Evolutionary conservation across 2,113 vertebrate genomes (phyloP), one percentile per base, ranked within the genome.

Genomic region (Epinephelus cyanopodus): DNA sequence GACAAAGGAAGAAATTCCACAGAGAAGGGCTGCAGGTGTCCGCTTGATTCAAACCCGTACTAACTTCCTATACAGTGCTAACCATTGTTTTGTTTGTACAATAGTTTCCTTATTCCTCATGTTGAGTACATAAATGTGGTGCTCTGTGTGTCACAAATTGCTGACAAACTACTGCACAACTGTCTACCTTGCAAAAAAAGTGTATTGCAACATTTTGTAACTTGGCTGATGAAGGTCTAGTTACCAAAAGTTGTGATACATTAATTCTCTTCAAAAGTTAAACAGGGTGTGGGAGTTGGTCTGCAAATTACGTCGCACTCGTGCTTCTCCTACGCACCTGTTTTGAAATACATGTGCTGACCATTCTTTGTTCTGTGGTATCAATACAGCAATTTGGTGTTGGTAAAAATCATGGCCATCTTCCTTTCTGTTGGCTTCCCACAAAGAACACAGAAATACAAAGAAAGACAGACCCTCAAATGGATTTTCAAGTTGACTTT

Each of bases 401-500:
- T 74, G n/a, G n/a, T n/a, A n/a, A n/a, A n/a, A n/a, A n/a, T 66
- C 3, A 66, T 25, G 15, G 54, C 18, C 27, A 62, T 27, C 10
- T 18, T 63, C 1, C 10, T 33, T 47, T 63, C n/a, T 4, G 10
- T 61, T 58, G 4, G 10, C 5, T 45, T 64, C 9, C n/a, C 14
- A 42, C 0, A 19, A 15, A 23, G 15, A 17, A 14, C 0, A 67
- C 5, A 84, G 2, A 84, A 64, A 81, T 4, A 63, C 10, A 53
- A 62, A 69, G 37, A 27, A 29, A 68, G 13, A 47, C 52, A 53
- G 14, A 64, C 1, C 1, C 23, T 57, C 1, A 67, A 18, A 8
- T 9, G 2, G 5, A 23, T 72, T 85, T 84, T 72, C 1, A 25
- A 23, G 67, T 85, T 60, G 42, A 86, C 42, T 93, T 93, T 92